phyloP scores from a whole-genome alignment of 2,797 vertebrate genomes.

The Acanthurus tractus region DNA sequence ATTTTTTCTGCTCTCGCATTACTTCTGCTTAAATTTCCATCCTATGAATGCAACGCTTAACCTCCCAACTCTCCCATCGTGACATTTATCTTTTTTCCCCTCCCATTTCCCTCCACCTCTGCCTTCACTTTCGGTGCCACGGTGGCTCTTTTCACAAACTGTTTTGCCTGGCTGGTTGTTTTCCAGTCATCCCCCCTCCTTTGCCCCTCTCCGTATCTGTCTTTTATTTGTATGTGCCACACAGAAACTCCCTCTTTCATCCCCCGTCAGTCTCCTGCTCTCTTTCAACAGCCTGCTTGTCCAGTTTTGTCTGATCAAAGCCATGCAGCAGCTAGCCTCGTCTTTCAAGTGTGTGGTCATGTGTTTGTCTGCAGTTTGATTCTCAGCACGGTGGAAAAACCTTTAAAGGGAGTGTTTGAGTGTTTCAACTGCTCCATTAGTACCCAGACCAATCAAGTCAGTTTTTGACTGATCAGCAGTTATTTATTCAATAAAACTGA shows the following conservation, averaged over 20 bases:
- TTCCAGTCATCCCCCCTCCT: slow-evolving; percentile 10
- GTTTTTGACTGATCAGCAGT: background rate
- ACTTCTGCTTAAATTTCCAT: slow-evolving; percentile 34
- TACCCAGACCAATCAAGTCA: background rate
- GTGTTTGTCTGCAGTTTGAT: slow-evolving; percentile 32
- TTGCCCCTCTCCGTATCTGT: slow-evolving; percentile 34
- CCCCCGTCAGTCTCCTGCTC: slow-evolving; percentile 30
- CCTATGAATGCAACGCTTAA: slow-evolving; percentile 23
- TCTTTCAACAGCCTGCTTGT: slow-evolving; percentile 31
- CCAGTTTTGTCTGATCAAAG: slow-evolving; percentile 73
- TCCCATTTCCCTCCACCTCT: slow-evolving; percentile 20
- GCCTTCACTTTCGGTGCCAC: slow-evolving; percentile 36
- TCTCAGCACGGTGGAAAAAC: slow-evolving; percentile 49
- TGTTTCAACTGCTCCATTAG: slow-evolving; percentile 14
- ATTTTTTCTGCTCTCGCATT: slow-evolving; percentile 4
- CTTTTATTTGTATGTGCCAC: slow-evolving; percentile 48
- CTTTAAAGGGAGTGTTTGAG: slow-evolving; percentile 1
- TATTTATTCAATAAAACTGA: background rate
- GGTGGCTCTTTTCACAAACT: slow-evolving; percentile 38
- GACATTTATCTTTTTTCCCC: slow-evolving; percentile 10
- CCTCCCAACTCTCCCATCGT: slow-evolving; percentile 9
- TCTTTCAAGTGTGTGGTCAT: slow-evolving; percentile 57
- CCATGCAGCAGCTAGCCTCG: slow-evolving; percentile 14
- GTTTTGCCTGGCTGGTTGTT: slow-evolving; percentile 28
- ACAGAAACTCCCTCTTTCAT: slow-evolving; percentile 40